A percentile compares a stretch with the other conserved stretches of the same genome.
Conservation (phyloP, 1,140 invertebrate species). For the Drosophila sulfurigaster region DNA sequence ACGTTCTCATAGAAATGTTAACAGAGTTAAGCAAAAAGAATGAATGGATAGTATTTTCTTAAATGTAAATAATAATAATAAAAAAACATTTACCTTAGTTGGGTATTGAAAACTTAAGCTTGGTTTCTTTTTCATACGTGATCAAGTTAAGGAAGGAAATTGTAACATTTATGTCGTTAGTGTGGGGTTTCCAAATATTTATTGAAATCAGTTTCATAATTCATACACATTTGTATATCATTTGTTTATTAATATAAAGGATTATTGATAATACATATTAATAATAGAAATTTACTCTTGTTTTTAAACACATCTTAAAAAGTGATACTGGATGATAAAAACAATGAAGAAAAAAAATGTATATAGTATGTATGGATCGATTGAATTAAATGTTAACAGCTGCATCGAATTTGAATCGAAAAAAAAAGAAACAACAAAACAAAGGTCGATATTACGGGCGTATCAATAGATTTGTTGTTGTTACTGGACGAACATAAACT, state of each 20-base stretch:
- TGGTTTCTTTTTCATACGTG: neutral
- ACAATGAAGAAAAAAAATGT: constrained; percentile 22
- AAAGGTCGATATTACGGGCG: constrained; percentile 18
- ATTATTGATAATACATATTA: constrained; percentile 81
- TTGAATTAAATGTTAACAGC: constrained; percentile 21
- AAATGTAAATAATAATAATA: constrained; percentile 47
- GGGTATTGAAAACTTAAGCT: neutral
- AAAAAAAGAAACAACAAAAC: neutral
- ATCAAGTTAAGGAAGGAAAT: neutral
- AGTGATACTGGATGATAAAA: constrained; percentile 60
- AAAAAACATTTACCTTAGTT: constrained; percentile 9
- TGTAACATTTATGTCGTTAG: constrained; percentile 7
- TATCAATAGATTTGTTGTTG: constrained; percentile 5
- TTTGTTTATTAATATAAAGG: constrained; percentile 81
- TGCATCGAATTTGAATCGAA: constrained; percentile 21
- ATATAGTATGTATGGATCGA: constrained; percentile 24
- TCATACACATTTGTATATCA: constrained; percentile 74
- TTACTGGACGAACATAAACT: constrained; percentile 70
- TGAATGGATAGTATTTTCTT: constrained; percentile 64
- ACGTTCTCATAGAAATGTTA: constrained; percentile 52
- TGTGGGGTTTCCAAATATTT: constrained; percentile 74
- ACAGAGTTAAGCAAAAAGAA: constrained; percentile 34
- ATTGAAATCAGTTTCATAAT: constrained; percentile 77
- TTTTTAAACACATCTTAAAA: constrained; percentile 73
- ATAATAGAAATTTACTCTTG: constrained; percentile 58